Percentiles rank a stretch among this genome's conserved stretches.
These are phyloP conservation scores for Aproaerema taeniolella DNA, from an alignment of 2,888 invertebrate genomes.

Conservation along the genomic window DNA sequence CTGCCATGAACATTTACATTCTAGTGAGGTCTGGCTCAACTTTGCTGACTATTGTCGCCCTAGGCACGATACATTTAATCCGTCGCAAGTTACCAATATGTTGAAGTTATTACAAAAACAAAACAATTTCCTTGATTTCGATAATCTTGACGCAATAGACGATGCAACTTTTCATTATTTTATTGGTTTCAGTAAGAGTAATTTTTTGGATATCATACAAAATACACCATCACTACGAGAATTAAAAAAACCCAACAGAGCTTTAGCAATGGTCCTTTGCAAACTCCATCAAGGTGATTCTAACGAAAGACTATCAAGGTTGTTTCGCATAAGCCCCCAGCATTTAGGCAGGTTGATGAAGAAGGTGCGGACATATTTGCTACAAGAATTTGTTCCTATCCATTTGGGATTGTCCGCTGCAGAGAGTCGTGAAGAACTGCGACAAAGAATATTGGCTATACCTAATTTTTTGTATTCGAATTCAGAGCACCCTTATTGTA, in stretches of 20 bases:
- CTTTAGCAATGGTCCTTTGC: background rate
- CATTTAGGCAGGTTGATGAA: background rate
- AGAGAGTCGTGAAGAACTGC: background rate
- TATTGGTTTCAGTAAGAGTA: background rate
- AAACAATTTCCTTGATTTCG: background rate
- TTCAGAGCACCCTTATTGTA: background rate
- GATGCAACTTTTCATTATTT: background rate
- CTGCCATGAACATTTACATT: background rate
- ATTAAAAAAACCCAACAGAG: background rate
- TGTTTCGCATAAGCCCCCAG: background rate
- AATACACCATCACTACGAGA: background rate
- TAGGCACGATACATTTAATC: background rate
- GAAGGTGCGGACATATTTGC: background rate
- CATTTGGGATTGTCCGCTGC: background rate
- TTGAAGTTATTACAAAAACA: background rate
- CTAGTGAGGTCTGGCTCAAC: background rate
- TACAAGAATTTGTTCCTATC: background rate
- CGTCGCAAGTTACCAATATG: background rate
- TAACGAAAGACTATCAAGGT: constrained; percentile 3
- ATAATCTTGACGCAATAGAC: background rate
- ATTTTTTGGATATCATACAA: background rate
- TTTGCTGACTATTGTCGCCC: background rate
- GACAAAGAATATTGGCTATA: background rate
- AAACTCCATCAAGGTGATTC: constrained; percentile 7
- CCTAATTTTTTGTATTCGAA: background rate